Percentiles rank a stretch among this genome's conserved stretches.
These are phyloP conservation scores for Drosophila rellima DNA, from an alignment of 2,888 invertebrate species.

Conservation along the genomic window DNA sequence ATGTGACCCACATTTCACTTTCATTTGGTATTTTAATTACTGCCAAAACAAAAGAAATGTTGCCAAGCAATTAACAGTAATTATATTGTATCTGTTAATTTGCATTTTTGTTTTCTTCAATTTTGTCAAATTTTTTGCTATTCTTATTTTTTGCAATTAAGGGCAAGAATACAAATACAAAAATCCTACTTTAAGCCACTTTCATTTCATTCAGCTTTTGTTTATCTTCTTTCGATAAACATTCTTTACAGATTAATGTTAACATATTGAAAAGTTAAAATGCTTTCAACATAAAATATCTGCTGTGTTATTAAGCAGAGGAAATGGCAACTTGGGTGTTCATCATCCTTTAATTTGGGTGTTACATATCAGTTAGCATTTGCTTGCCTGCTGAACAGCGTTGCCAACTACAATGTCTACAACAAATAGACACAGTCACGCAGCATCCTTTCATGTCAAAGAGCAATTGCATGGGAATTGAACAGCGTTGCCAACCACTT, in stretches of 20 bases:
- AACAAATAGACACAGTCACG: too few species aligned
- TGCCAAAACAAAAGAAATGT: conserved; percentile 7
- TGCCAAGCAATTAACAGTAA: conserved; percentile 48
- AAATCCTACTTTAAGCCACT: conserved; percentile 39
- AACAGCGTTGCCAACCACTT: not conserved
- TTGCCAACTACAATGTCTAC: not conserved
- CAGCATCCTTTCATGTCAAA: not conserved
- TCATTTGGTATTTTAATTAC: conserved; percentile 35
- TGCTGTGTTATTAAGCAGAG: not conserved
- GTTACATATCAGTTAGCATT: not conserved
- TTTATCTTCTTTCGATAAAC: not conserved
- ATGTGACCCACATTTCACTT: conserved; percentile 50
- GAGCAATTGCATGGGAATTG: not conserved
- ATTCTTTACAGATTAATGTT: not conserved
- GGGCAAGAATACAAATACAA: conserved; percentile 36
- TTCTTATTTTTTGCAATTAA: conserved; percentile 39
- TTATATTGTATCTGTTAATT: conserved; percentile 31
- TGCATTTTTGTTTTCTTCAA: not conserved
- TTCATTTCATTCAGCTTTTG: conserved; percentile 37
- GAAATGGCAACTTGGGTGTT: not conserved
- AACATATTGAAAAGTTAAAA: conserved; percentile 18
- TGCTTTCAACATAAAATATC: not conserved
- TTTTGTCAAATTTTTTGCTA: conserved; percentile 11
- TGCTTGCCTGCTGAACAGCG: not conserved
- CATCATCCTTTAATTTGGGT: not conserved